Evolutionary conservation across 1,140 invertebrate genomes (phyloP).

Genomic region (Cydia strobilella): DNA sequence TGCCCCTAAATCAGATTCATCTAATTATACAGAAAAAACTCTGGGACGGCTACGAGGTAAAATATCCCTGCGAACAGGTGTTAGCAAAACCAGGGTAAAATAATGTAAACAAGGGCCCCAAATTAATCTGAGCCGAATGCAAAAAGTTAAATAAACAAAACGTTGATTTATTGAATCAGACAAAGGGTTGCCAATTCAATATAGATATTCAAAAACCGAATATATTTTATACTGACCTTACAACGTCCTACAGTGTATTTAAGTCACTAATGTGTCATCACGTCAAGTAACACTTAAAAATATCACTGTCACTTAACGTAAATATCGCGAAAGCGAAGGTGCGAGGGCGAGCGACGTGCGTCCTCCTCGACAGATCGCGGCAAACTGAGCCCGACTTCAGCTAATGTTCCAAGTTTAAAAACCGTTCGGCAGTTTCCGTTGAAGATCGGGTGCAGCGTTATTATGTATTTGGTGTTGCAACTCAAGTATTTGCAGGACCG

Average conservation of each 20-base stretch:
- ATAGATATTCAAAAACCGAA: background rate
- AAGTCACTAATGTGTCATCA: slow-evolving; percentile 25
- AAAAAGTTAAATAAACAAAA: slow-evolving; percentile 23
- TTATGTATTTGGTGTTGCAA: slow-evolving; percentile 16
- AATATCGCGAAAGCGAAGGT: background rate
- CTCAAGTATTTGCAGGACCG: slow-evolving; percentile 14
- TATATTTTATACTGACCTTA: slow-evolving; percentile 8
- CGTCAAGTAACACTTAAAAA: background rate
- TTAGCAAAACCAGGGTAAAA: background rate
- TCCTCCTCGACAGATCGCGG: background rate
- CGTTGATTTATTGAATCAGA: background rate
- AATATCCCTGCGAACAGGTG: background rate
- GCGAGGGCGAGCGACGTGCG: background rate
- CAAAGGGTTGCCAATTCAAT: slow-evolving; percentile 4
- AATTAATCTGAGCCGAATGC: slow-evolving; percentile 1
- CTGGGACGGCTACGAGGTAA: background rate
- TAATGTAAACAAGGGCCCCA: background rate
- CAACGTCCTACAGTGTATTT: slow-evolving; percentile 1
- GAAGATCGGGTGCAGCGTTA: slow-evolving; percentile 17
- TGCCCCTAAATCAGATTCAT: background rate
- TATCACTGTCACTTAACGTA: slow-evolving; percentile 11
- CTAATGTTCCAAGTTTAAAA: slow-evolving; percentile 19
- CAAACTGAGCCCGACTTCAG: slow-evolving; percentile 13
- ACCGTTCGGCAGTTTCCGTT: slow-evolving; percentile 1
- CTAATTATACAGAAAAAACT: slow-evolving; percentile 13